Evolutionary conservation across 2,888 invertebrate genomes (phyloP).

Genomic region (Pedicia rivosa): DNA sequence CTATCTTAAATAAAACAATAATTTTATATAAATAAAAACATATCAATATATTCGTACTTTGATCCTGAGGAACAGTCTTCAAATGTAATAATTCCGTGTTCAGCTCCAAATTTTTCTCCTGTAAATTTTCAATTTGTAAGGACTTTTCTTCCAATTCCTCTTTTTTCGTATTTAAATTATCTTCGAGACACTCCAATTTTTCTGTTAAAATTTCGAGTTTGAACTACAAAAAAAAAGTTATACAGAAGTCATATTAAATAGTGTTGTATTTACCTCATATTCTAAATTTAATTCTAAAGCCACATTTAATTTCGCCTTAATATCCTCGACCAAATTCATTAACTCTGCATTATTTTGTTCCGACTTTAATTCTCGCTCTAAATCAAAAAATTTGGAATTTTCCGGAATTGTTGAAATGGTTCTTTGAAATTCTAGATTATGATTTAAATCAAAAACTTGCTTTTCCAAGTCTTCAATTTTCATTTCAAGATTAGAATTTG

Average conservation of each 20-base stretch:
- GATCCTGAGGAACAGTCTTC: conserved; percentile 18
- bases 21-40: not conserved
- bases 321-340: conserved; percentile 21
- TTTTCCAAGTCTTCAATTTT: conserved; percentile 5
- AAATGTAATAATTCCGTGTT: conserved; percentile 23
- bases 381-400: not conserved
- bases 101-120: conserved; percentile 26
- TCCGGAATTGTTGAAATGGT: not conserved
- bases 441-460: conserved; percentile 4
- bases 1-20: conserved; percentile 29
- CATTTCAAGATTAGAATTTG: conserved; percentile 1
- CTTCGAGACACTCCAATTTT: conserved; percentile 23
- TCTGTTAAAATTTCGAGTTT: conserved; percentile 25
- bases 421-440: conserved; percentile 5
- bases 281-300: not conserved
- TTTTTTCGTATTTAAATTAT: conserved; percentile 25
- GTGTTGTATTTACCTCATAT: not conserved
- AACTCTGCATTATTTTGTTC: conserved; percentile 24
- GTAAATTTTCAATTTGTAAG: conserved; percentile 23
- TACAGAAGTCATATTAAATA: too few relatives aligned
- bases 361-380: conserved; percentile 12
- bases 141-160: conserved; percentile 26
- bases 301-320: conserved; percentile 17
- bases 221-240: too few relatives aligned
- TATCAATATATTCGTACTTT: conserved; percentile 16